phyloP scores from a whole-genome alignment of 2,797 vertebrate species.

The Rhadinocentrus ornatus region DNA sequence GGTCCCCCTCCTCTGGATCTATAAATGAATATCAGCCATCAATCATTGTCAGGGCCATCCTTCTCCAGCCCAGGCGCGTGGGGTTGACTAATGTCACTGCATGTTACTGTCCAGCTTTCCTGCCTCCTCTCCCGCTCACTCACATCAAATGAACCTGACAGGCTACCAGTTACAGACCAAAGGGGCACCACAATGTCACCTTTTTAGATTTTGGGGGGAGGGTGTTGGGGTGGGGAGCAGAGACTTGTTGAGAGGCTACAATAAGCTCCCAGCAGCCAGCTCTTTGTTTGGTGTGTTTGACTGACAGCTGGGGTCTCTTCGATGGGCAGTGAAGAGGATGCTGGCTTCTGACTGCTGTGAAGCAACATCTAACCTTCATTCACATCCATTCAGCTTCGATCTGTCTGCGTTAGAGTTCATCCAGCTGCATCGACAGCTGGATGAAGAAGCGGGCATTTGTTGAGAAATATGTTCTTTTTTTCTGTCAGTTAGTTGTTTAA shows the following conservation, averaged over 20 bases:
- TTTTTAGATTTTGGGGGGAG: slow-evolving; percentile 81
- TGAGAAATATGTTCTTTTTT: not conserved
- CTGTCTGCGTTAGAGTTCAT: not conserved
- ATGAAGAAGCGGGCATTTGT: not conserved
- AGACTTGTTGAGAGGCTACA: slow-evolving; percentile 76
- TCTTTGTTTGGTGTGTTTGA: slow-evolving; percentile 80
- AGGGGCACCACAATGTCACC: slow-evolving; percentile 93
- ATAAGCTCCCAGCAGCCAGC: slow-evolving; percentile 65
- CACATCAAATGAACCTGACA: slow-evolving; percentile 95
- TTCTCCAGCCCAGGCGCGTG: slow-evolving; percentile 90
- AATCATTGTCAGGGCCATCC: slow-evolving; percentile 95
- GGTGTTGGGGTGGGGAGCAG: slow-evolving; percentile 34
- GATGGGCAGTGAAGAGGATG: slow-evolving; percentile 60
- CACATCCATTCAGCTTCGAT: slow-evolving; percentile 2
- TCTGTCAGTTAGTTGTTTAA: not conserved
- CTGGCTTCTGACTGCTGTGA: slow-evolving; percentile 24
- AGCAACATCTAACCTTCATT: slow-evolving; percentile 37
- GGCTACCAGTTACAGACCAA: slow-evolving; percentile 89
- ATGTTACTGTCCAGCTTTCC: slow-evolving; percentile 94
- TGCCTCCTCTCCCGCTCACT: slow-evolving; percentile 85
- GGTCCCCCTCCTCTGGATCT: slow-evolving; percentile 78
- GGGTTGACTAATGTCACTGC: slow-evolving; percentile 95
- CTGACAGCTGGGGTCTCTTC: slow-evolving; percentile 71
- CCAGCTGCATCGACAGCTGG: not conserved
- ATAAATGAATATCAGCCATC: slow-evolving; percentile 95